phyloP scores from a whole-genome alignment of 2,797 vertebrate genomes.

The Sebastes hubbsi region DNA sequence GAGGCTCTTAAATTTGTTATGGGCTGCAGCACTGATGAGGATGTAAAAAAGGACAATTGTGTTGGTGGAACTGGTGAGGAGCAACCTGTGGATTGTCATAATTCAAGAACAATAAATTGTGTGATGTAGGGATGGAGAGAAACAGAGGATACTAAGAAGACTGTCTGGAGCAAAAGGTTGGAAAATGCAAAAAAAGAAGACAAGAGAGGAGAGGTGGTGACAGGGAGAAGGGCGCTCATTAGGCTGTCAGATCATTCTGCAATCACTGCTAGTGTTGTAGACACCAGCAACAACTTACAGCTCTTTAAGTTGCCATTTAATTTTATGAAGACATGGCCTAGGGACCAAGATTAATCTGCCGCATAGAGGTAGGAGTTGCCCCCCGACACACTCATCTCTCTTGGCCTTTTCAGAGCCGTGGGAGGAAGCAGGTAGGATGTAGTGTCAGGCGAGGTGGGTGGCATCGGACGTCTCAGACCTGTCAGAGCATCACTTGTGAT shows the following conservation, averaged over 20 bases:
- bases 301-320: conserved; percentile 31
- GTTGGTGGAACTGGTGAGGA: background rate
- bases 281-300: conserved; percentile 9
- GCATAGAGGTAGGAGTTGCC: background rate
- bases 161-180: conserved; percentile 28
- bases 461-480: background rate
- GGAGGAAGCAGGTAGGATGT: conserved; percentile 19
- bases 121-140: background rate
- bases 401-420: conserved; percentile 25
- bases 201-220: background rate
- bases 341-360: conserved; percentile 52
- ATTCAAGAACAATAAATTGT: background rate
- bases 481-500: conserved; percentile 19
- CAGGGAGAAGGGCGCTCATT: conserved; percentile 1
- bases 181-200: conserved; percentile 1
- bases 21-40: background rate
- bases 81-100: background rate
- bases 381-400: conserved; percentile 1
- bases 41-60: background rate
- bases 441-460: conserved; percentile 21
- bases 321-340: conserved; percentile 29
- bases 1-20: background rate
- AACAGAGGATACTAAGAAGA: background rate
- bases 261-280: conserved; percentile 15
- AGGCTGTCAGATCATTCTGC: conserved; percentile 23